Evolutionary conservation across 2,888 invertebrate species (phyloP).

Genomic region (Lampropteryx suffumata): DNA sequence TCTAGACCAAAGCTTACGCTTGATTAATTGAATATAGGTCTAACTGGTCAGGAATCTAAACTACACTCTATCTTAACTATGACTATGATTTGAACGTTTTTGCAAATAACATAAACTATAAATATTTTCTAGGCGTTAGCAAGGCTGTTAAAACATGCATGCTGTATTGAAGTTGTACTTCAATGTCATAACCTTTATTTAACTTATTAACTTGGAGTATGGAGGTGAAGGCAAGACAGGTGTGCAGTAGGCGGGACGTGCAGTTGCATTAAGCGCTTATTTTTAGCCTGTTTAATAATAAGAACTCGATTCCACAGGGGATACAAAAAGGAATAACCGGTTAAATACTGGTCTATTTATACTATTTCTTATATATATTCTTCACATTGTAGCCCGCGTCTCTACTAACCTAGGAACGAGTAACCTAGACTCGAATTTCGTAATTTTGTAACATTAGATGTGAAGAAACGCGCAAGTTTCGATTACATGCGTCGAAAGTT

Average conservation of each 20-base stretch:
- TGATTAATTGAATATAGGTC: no score
- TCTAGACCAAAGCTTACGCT: no score
- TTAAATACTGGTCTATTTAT: constrained; percentile 21
- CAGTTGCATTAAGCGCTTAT: constrained; percentile 57
- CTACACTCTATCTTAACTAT: no score
- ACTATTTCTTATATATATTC: neutral
- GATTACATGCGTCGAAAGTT: constrained; percentile 61
- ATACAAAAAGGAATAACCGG: constrained; percentile 41
- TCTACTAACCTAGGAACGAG: constrained; percentile 20
- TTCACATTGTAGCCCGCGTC: neutral
- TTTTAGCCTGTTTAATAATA: constrained; percentile 54
- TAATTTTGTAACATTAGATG: constrained; percentile 41
- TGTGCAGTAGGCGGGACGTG: constrained; percentile 54
- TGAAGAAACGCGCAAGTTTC: constrained; percentile 55
- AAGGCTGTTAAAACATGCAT: neutral
- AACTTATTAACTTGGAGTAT: constrained; percentile 30
- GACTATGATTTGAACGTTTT: no score
- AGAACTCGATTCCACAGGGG: constrained; percentile 33
- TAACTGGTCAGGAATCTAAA: no score
- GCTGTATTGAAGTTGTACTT: constrained; percentile 16
- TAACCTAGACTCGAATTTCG: constrained; percentile 34
- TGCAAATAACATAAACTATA: no score
- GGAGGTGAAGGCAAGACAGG: constrained; percentile 59
- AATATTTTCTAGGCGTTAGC: neutral
- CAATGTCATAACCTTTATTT: constrained; percentile 28